These are phyloP conservation scores for Drosophila kanapiae DNA, from an alignment of 1,140 invertebrate species.

Conservation along the genomic window DNA sequence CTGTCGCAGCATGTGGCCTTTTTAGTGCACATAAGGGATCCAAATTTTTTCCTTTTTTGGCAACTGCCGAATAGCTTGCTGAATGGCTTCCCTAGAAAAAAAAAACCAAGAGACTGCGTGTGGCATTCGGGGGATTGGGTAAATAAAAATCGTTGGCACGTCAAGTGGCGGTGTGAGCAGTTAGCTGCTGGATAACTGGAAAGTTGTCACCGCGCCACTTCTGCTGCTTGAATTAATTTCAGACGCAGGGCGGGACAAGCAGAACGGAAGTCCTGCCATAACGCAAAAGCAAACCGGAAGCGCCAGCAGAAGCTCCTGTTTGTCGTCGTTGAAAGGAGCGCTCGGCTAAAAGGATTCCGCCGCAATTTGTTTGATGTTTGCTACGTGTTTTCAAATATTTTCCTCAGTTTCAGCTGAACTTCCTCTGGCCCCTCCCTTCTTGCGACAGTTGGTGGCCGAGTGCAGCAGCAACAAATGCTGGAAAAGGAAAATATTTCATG, in stretches of 20 bases:
- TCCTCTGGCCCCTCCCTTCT: neutral
- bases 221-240: slow-evolving; percentile 81
- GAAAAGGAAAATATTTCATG: slow-evolving; percentile 38
- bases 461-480: slow-evolving; percentile 46
- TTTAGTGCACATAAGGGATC: slow-evolving; percentile 43
- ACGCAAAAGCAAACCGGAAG: slow-evolving; percentile 76
- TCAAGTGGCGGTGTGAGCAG: slow-evolving; percentile 52
- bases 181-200: slow-evolving; percentile 48
- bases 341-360: slow-evolving; percentile 79
- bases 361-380: slow-evolving; percentile 83
- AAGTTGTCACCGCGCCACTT: slow-evolving; percentile 75
- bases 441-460: slow-evolving; percentile 62
- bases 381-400: slow-evolving; percentile 81
- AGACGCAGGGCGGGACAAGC: slow-evolving; percentile 38
- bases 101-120: slow-evolving; percentile 38
- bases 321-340: slow-evolving; percentile 67
- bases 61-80: slow-evolving; percentile 27
- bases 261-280: slow-evolving; percentile 75
- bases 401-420: slow-evolving; percentile 55
- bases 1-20: slow-evolving; percentile 39
- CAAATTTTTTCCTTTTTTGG: slow-evolving; percentile 6
- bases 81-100: slow-evolving; percentile 35
- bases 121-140: slow-evolving; percentile 42
- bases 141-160: slow-evolving; percentile 46
- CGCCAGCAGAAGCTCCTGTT: slow-evolving; percentile 69